A percentile compares a stretch with the other conserved stretches of the same genome.
phyloP scores from a whole-genome alignment of 2,888 invertebrate genomes.

The Mythimna impura region DNA sequence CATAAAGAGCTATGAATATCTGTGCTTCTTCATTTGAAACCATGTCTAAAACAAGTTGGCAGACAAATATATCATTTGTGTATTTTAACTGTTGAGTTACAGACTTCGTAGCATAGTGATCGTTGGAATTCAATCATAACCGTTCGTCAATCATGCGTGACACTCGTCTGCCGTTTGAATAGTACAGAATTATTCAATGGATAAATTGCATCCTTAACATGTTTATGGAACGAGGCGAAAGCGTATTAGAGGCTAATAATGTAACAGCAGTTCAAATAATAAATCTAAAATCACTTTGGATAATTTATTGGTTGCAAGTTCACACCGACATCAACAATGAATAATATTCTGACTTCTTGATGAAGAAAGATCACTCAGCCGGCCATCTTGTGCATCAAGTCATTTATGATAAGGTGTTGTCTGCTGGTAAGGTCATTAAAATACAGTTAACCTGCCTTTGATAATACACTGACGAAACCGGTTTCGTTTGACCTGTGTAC shows the following conservation, averaged over 20 bases:
- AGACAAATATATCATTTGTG: slow-evolving; percentile 1
- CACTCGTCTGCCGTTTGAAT: slow-evolving; percentile 40
- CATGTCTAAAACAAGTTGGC: background rate
- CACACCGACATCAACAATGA: background rate
- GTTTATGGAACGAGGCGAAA: slow-evolving; percentile 32
- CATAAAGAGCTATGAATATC: background rate
- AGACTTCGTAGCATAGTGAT: slow-evolving; percentile 32
- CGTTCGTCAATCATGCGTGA: slow-evolving; percentile 55
- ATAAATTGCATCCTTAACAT: slow-evolving; percentile 34
- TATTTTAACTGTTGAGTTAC: slow-evolving; percentile 13
- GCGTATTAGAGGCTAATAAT: slow-evolving; percentile 5
- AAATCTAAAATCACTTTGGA: background rate
- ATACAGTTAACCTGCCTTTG: slow-evolving; percentile 32
- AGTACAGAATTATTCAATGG: slow-evolving; percentile 49
- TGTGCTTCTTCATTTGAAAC: slow-evolving; percentile 6
- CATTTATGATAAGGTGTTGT: slow-evolving; percentile 27
- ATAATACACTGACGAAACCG: slow-evolving; percentile 15
- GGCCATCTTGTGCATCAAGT: slow-evolving; percentile 27
- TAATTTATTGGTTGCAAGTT: too few species aligned
- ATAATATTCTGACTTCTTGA: background rate
- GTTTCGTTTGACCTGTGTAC: slow-evolving; percentile 15
- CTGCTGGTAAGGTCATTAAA: slow-evolving; percentile 36
- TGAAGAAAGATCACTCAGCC: background rate
- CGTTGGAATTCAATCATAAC: slow-evolving; percentile 54
- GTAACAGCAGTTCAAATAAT: background rate